phyloP scores from a whole-genome alignment of 1,140 invertebrate genomes.

The Lasaia peninsularis region DNA sequence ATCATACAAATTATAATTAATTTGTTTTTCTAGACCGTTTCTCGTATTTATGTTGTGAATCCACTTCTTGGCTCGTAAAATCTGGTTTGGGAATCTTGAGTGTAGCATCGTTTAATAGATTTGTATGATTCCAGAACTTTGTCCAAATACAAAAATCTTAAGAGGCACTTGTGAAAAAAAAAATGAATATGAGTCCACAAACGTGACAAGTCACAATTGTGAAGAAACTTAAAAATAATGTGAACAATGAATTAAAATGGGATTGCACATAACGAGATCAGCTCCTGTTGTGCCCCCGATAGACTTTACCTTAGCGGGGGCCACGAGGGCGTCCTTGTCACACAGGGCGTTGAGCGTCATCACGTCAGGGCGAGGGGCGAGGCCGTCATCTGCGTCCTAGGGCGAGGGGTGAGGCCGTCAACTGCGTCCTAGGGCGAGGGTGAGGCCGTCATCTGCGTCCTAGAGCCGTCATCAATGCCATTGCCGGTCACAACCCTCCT shows the following conservation, averaged over 20 bases:
- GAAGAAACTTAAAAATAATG: conserved; percentile 45
- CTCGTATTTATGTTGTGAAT: no score
- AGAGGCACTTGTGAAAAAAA: conserved; percentile 36
- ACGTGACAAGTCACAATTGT: conserved; percentile 30
- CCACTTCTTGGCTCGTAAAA: no score
- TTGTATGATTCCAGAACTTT: conserved; percentile 26
- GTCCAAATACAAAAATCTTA: conserved; percentile 55
- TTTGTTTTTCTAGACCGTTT: no score
- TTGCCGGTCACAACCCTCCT: conserved; percentile 40
- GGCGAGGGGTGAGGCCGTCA: conserved; percentile 13
- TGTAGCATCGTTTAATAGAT: background rate
- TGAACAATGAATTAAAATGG: conserved; percentile 59
- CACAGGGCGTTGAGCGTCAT: conserved; percentile 4
- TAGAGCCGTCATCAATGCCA: conserved; percentile 27
- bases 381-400: conserved; percentile 20
- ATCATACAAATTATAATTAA: no score
- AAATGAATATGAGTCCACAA: conserved; percentile 35
- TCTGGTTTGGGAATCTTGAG: no score
- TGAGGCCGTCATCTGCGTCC: conserved; percentile 20
- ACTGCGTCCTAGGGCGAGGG: conserved; percentile 21
- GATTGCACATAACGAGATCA: conserved; percentile 65
- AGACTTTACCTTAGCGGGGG: conserved; percentile 58
- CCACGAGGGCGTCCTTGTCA: conserved; percentile 16
- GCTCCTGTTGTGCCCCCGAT: conserved; percentile 59
- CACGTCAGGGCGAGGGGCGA: conserved; percentile 17